These are phyloP conservation scores for Solea senegalensis DNA, from an alignment of 2,113 vertebrate genomes.

Conservation along the genomic window DNA sequence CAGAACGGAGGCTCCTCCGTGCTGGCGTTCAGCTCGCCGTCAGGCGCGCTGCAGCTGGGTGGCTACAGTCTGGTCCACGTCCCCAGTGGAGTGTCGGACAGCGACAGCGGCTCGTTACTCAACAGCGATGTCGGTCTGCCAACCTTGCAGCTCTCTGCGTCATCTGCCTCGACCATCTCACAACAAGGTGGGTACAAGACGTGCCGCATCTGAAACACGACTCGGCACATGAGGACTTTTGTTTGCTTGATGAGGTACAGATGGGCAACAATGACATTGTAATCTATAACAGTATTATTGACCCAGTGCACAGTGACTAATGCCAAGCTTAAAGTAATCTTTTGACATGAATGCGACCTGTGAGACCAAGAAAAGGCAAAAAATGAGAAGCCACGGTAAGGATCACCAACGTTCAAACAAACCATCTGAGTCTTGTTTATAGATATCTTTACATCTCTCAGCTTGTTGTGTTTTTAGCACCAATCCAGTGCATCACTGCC, in stretches of 20 bases:
- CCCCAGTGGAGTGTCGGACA: conserved; percentile 84
- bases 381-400: not conserved
- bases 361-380: not conserved
- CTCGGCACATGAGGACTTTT: not conserved
- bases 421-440: not conserved
- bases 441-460: not conserved
- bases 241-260: not conserved
- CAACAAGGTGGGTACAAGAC: conserved; percentile 71
- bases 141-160: conserved; percentile 88
- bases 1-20: conserved; percentile 90
- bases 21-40: conserved; percentile 88
- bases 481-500: conserved; percentile 35
- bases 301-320: not conserved
- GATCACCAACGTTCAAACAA: not conserved
- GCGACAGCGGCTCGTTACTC: conserved; percentile 85
- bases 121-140: conserved; percentile 91
- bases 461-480: conserved; percentile 14
- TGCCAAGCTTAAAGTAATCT: not conserved
- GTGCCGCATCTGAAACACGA: no score
- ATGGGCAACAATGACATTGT: not conserved
- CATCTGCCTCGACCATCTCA: conserved; percentile 85
- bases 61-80: conserved; percentile 95
- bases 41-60: conserved; percentile 89
- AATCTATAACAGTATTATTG: not conserved
- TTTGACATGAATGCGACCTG: not conserved